These are phyloP conservation scores for Trachelus troglodyta DNA, from an alignment of 2,888 invertebrate genomes.

Conservation along the genomic window DNA sequence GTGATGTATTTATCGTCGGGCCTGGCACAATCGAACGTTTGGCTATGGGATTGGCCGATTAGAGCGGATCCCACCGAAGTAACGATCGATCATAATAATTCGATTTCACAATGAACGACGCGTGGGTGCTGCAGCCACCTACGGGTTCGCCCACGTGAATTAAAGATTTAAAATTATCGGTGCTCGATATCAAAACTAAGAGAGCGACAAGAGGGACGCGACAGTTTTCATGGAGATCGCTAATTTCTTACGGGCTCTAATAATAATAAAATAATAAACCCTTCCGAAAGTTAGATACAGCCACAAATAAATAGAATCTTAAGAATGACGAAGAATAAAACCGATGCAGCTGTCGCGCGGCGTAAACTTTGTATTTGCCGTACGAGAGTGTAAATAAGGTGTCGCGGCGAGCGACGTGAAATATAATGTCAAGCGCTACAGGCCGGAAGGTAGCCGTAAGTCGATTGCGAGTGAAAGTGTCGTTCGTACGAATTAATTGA, in stretches of 20 bases:
- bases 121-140: slow-evolving; percentile 24
- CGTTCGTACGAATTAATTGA: slow-evolving; percentile 22
- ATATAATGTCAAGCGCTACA: neutral
- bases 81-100: slow-evolving; percentile 20
- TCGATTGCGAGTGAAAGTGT: slow-evolving; percentile 8
- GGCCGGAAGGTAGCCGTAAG: neutral
- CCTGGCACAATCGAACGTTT: slow-evolving; percentile 24
- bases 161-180: neutral
- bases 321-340: neutral
- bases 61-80: slow-evolving; percentile 22
- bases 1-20: slow-evolving; percentile 6
- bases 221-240: neutral
- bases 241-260: neutral
- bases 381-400: neutral
- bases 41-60: slow-evolving; percentile 15
- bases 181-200: neutral
- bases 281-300: too few species aligned
- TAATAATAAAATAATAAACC: too few species aligned
- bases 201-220: neutral
- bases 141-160: slow-evolving; percentile 39
- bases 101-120: slow-evolving; percentile 23
- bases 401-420: too few species aligned
- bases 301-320: neutral
- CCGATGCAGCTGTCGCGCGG: neutral
- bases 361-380: neutral